Base-by-base conservation (phyloP, 2,113 vertebrate species). In the Oncorhynchus kisutch region DNA sequence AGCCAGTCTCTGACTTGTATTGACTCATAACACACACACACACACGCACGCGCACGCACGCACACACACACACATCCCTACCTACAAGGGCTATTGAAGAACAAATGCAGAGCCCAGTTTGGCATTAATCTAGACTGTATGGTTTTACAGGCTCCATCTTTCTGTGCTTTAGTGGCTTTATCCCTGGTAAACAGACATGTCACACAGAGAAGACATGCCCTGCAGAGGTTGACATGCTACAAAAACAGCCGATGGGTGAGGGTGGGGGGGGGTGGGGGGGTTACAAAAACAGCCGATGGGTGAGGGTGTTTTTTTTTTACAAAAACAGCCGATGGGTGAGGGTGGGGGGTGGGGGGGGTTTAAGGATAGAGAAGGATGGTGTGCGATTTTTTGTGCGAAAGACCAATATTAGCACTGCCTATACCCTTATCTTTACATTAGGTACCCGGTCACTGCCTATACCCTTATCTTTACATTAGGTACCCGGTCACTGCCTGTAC, bases 11-110 rank as follows among this genome's bases (percentile, higher is more conserved):
- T 79, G 13, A 18, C 51, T 54, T 34, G 62, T 14, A 73, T 14
- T 74, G 82, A 77, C 31, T 76, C 69, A 76, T 67, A 22, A 16
- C 54, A 45, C 9, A 45, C 39, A 51, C 75, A 66, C 34, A 27
- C 57, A 34, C 49, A 34, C 18, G 60, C 49, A 29, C 2, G n/a
- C 22, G 45, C 45, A 18, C 51, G 49, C 31, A 39, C 34, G 18
- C 20, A 13, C 27, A 14, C 29, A 7, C 22, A 64, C 22, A 22
- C 60, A 64, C 20, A 13, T n/a, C 60, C 60, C 22, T n/a, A 64
- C n/a, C 60, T 1, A 8, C 39, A 77, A 71, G 72, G 68, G 74
- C 20, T 22, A n/a, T 64, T 25, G 6, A 64, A 64, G 9, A 64
- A 64, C 22, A 64, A n/a, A 64, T 64, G 60, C 22, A 64, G 9